A percentile compares a stretch with the other conserved stretches of the same genome.
Evolutionary conservation across 2,888 invertebrate species (phyloP).

Genomic region (Chrysotoxum bicinctum): DNA sequence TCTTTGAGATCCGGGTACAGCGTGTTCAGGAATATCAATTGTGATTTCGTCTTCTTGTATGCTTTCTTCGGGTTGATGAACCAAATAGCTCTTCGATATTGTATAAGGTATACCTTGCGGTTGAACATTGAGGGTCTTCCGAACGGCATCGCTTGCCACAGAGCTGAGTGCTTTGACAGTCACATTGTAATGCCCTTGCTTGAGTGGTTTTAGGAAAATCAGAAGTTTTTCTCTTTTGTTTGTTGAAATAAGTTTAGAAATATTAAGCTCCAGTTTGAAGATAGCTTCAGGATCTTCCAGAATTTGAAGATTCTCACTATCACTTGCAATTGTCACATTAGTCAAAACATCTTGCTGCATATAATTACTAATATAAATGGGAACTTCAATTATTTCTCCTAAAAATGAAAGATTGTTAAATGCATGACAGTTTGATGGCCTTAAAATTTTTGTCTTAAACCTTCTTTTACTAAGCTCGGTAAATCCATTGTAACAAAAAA

Average conservation of each 20-base stretch:
- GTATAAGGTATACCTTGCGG: slow-evolving; percentile 88
- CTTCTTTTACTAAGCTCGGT: slow-evolving; percentile 89
- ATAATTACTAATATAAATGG: slow-evolving; percentile 89
- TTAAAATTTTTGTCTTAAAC: too few species aligned
- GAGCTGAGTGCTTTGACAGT: slow-evolving; percentile 85
- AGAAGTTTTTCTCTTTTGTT: slow-evolving; percentile 76
- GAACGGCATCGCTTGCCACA: slow-evolving; percentile 83
- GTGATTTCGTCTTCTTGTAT: slow-evolving; percentile 81
- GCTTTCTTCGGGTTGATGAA: slow-evolving; percentile 85
- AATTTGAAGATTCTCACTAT: slow-evolving; percentile 81
- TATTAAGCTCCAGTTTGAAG: neutral
- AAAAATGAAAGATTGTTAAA: neutral
- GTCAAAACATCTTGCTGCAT: slow-evolving; percentile 85
- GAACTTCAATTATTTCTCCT: slow-evolving; percentile 88
- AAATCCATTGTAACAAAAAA: slow-evolving; percentile 89
- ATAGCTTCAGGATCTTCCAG: slow-evolving; percentile 4
- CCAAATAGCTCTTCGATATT: slow-evolving; percentile 85
- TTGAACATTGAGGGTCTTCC: slow-evolving; percentile 85
- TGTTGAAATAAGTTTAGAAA: neutral
- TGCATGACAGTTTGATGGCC: too few species aligned
- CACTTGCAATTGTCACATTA: slow-evolving; percentile 86
- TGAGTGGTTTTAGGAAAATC: slow-evolving; percentile 88
- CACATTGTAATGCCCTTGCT: slow-evolving; percentile 87
- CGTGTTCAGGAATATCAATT: slow-evolving; percentile 82
- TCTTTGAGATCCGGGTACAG: slow-evolving; percentile 84